Base-by-base conservation (phyloP, 2,113 vertebrate genomes). In the Pelmatolapia mariae region DNA sequence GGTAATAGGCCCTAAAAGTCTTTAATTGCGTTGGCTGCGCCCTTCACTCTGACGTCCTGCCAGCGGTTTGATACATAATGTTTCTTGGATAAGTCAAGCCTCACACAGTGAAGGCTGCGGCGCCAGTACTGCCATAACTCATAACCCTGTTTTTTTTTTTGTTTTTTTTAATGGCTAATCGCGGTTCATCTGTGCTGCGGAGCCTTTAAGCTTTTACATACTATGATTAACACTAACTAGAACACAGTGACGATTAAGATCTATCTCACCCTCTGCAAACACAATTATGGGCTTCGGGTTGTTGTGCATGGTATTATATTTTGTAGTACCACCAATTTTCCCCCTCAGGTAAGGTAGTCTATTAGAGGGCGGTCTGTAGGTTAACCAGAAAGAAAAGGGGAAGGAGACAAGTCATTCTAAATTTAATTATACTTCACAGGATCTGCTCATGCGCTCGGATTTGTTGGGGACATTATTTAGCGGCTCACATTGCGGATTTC, bases 21-120 rank as follows among this genome's bases (percentile, higher is more conserved):
- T 92, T 93, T 92, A 91, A 90, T 85, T 91, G 86, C 85, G 13
- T 68, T 73, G 85, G 76, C 83, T 10, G 61, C 85, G 93, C 91
- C 95, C 89, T 93, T 93, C 91, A 89, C 90, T 84, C 80, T 47
- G 76, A 85, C 43, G 88, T 71, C 80, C 90, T 84, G 92, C 91
- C 88, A 88, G 57, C n/a, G 36, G 2, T 38, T 78, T 87, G 92
- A 94, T 93, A 88, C 90, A 91, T 89, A 83, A 86, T 31, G 81
- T 71, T 47, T 81, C 71, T 84, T 40, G 82, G 85, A 89, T 89
- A 84, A 93, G 88, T 52, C 45, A 71, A 43, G 66, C 16, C 78
- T 53, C 88, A 84, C 82, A 84, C 31, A 81, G 6, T 78, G 87
- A 91, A 87, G 95, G 88, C 81, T 91, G 78, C 59, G 33, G 36